A percentile compares a stretch with the other conserved stretches of the same genome.
Conservation (phyloP, 2,113 vertebrate species). For the Colaptes auratus region DNA sequence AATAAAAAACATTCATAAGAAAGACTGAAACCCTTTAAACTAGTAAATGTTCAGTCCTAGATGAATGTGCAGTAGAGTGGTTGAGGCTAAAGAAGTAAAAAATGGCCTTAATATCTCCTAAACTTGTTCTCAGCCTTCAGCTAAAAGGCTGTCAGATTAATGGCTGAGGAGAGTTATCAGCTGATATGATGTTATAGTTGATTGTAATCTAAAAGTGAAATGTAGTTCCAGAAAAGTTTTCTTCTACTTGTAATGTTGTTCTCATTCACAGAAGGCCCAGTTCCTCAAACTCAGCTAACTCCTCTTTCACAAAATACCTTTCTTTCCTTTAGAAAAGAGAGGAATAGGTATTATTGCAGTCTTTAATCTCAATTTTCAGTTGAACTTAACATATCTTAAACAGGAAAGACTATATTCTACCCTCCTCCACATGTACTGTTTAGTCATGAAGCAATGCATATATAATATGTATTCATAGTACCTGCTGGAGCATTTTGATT, state of each 20-base stretch:
- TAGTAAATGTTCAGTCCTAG: not conserved
- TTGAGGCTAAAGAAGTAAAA: not conserved
- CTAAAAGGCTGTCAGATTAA: not conserved
- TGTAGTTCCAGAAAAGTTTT: not conserved
- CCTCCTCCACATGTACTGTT: fast-evolving
- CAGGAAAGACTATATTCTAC: not conserved
- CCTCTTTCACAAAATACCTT: not conserved
- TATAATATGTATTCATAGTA: not conserved
- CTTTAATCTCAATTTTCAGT: not conserved
- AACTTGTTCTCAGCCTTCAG: not conserved
- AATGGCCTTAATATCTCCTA: not conserved
- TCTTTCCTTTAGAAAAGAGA: not conserved
- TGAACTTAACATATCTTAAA: not conserved
- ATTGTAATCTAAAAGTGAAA: not conserved
- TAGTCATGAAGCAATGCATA: not conserved
- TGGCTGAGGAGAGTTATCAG: not conserved
- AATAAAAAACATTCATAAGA: not conserved
- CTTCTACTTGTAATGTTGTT: not conserved
- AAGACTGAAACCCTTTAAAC: not conserved
- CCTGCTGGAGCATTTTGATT: no score
- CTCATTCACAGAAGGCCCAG: not conserved
- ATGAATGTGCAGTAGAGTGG: not conserved
- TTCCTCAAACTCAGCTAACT: not conserved
- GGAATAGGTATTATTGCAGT: not conserved
- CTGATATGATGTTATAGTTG: not conserved